Evolutionary conservation across 2,113 vertebrate genomes (phyloP).

Genomic region (Aphyosemion australe): DNA sequence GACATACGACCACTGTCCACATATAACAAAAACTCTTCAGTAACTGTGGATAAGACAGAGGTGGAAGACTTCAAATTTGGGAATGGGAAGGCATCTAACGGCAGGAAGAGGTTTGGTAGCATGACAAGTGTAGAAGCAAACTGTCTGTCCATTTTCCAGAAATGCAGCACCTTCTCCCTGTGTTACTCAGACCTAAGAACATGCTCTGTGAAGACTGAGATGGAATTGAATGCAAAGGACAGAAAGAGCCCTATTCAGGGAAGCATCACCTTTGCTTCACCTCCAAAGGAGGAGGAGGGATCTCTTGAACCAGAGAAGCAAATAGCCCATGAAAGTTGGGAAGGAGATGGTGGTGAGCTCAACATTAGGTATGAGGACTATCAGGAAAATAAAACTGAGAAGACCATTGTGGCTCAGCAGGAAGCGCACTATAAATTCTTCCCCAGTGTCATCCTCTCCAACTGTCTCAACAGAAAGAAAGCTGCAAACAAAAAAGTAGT

Average conservation of each 20-base stretch:
- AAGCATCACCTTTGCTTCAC: slow-evolving; percentile 56
- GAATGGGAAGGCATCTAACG: slow-evolving; percentile 84
- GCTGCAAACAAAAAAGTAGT: slow-evolving; percentile 58
- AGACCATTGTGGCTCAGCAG: slow-evolving; percentile 91
- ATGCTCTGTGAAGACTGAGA: slow-evolving; percentile 82
- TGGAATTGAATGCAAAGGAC: slow-evolving; percentile 84
- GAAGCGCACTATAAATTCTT: slow-evolving; percentile 98
- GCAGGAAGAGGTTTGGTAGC: slow-evolving; percentile 86
- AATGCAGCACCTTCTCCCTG: slow-evolving; percentile 84
- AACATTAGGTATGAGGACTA: slow-evolving; percentile 98
- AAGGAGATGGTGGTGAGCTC: slow-evolving; percentile 90
- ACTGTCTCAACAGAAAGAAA: slow-evolving; percentile 92
- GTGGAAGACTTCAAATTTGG: slow-evolving; percentile 84
- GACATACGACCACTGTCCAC: slow-evolving; percentile 81
- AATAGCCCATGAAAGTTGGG: slow-evolving; percentile 76
- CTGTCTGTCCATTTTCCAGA: slow-evolving; percentile 77
- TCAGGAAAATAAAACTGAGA: slow-evolving; percentile 93
- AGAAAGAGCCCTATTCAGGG: slow-evolving; percentile 69
- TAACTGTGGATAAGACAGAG: slow-evolving; percentile 81
- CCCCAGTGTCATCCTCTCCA: slow-evolving; percentile 97
- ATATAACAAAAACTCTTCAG: slow-evolving; percentile 81
- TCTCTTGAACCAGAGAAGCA: slow-evolving; percentile 57
- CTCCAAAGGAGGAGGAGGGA: slow-evolving; percentile 57
- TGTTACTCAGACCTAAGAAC: slow-evolving; percentile 85
- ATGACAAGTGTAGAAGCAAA: slow-evolving; percentile 90